Evolutionary conservation across 64 coral and sea anemone genomes (phyloP).

Genomic region (Orbicella faveolata): DNA sequence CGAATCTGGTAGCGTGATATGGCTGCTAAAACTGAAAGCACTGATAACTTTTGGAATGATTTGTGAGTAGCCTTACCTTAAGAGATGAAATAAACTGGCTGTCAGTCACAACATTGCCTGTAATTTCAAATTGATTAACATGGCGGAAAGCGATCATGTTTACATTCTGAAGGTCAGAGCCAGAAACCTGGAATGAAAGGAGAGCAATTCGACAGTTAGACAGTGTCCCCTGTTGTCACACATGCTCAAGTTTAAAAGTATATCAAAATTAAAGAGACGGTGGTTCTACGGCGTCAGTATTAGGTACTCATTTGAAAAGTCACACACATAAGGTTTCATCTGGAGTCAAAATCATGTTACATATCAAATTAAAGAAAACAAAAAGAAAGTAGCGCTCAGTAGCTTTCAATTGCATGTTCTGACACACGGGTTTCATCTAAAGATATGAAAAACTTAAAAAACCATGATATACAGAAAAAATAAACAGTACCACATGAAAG

Average conservation of each 20-base stretch:
- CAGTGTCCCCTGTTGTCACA: no score
- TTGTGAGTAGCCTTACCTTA: conserved; percentile 31
- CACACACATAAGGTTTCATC: no score
- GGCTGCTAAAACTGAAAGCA: not conserved
- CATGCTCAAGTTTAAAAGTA: no score
- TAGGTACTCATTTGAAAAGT: no score
- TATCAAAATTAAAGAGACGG: no score
- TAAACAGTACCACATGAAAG: no score
- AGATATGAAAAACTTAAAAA: no score
- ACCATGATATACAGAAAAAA: no score
- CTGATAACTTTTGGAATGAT: not conserved
- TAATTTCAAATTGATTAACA: conserved; percentile 89
- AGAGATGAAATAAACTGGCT: conserved; percentile 67
- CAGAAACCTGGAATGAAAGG: conserved; percentile 50
- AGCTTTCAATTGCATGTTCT: not conserved
- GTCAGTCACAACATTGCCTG: conserved; percentile 80
- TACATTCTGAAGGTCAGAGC: conserved; percentile 60
- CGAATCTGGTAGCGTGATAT: no score
- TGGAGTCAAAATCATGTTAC: no score
- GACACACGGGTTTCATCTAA: not conserved
- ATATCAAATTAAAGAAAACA: not conserved
- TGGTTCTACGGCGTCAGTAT: no score
- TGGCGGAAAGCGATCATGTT: conserved; percentile 91
- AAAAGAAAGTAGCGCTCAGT: not conserved
- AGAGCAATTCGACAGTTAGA: not conserved